Base-by-base conservation (phyloP, 2,797 vertebrate genomes). In the Sciurus vulgaris region DNA sequence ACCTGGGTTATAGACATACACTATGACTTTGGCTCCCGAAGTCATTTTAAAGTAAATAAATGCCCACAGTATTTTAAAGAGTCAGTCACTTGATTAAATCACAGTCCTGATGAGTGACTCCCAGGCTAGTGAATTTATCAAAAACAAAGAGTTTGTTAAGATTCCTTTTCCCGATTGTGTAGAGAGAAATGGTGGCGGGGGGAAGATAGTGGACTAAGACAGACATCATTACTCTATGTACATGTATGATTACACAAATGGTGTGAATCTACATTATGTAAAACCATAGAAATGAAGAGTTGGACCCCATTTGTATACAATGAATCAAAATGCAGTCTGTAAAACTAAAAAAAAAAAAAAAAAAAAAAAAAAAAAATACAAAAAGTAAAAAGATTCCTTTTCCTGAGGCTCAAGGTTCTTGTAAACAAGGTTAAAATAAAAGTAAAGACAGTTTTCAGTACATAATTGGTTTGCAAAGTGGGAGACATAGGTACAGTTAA, bases 101-200 rank as follows among this genome's bases (percentile, higher is more conserved):
- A 30, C 14, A 90, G 59, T 59, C 47, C 47, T 91, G 28, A 41
- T 49, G n/a, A 83, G 35, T 82, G 54, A 94, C 24, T 44, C 70
- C 6, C 0, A 82, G 41, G 18, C 38, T 81, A 72, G 33, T 33
- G 74, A 85, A 85, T 95, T 79, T 76, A 85, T 63, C 49, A 89
- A 86, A 94, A 94, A 69, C 4, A 92, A 79, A 93, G 33, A 72
- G 4, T 33, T 89, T 93, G 38, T 41, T 83, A 89, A 67, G 82
- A 61, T 44, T 83, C 15, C 28, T 72, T 10, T 61, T 59, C 35
- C 61, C 14, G 44, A 7, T 9, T 47, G 44, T 47, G 44, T 47
- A 47, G 44, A 47, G 44, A 9, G 44, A 47, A 47, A 9, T 9
- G 44, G 9, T 3, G 44, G 44, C 7, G 44, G 4, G 44, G 44